These are phyloP conservation scores for Anableps anableps DNA, from an alignment of 2,797 vertebrate species.

Conservation along the genomic window DNA sequence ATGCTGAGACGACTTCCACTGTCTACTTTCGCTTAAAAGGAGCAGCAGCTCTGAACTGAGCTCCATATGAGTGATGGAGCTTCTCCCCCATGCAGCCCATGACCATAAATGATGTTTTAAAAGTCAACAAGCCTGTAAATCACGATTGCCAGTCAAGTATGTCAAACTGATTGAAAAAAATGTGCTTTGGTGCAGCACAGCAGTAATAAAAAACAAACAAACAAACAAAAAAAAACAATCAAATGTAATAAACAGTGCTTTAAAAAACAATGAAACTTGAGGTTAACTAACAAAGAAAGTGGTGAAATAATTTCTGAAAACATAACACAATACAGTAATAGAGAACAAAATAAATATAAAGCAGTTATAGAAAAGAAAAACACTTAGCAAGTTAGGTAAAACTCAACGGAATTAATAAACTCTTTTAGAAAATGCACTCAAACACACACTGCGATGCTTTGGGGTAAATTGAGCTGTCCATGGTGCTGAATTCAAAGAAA, in stretches of 20 bases:
- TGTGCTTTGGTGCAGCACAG: background rate
- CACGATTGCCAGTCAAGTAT: background rate
- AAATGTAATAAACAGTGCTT: background rate
- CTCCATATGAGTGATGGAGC: background rate
- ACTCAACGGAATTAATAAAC: background rate
- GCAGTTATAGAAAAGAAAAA: background rate
- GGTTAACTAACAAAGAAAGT: background rate
- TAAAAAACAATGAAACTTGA: background rate
- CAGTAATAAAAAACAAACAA: background rate
- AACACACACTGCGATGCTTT: background rate
- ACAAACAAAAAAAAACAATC: no score
- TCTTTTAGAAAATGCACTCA: background rate
- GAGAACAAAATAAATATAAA: background rate
- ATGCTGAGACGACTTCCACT: background rate
- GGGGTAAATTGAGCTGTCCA: constrained; percentile 33
- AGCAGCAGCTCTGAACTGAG: background rate
- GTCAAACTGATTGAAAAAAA: background rate
- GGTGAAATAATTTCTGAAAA: background rate
- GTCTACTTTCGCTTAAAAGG: background rate
- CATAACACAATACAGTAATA: background rate
- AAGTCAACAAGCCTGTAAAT: background rate
- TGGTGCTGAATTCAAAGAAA: constrained; percentile 26
- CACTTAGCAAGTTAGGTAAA: background rate
- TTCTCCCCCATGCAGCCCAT: background rate
- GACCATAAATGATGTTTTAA: background rate